These are phyloP conservation scores for Eilema caniola DNA, from an alignment of 2,888 invertebrate species.

Conservation along the genomic window DNA sequence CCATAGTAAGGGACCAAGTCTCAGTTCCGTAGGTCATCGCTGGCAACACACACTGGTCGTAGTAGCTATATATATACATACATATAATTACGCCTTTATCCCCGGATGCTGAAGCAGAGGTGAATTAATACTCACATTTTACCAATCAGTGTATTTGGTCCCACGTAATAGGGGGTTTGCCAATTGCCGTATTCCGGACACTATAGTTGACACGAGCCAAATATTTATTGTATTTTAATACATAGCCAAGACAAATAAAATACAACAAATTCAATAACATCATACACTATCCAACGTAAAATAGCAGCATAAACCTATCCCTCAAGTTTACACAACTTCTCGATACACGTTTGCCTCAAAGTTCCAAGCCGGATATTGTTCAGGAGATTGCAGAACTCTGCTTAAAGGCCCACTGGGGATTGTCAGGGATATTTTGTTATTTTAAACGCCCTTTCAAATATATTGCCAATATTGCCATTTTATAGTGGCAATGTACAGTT, in stretches of 20 bases:
- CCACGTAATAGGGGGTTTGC: too few species aligned
- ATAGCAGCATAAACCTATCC: conserved; percentile 10
- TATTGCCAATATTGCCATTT: conserved; percentile 50
- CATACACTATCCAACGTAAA: background rate
- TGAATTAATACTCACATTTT: too few species aligned
- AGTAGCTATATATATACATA: too few species aligned
- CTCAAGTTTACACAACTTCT: conserved; percentile 34
- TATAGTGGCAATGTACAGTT: conserved; percentile 45
- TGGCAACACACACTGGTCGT: too few species aligned
- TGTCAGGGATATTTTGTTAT: conserved; percentile 47
- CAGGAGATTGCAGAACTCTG: conserved; percentile 61
- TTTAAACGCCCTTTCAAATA: conserved; percentile 47
- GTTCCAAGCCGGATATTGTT: conserved; percentile 61
- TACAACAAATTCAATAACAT: conserved; percentile 6
- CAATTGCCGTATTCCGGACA: too few species aligned
- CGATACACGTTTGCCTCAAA: conserved; percentile 44
- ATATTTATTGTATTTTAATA: too few species aligned
- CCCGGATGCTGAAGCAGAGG: too few species aligned
- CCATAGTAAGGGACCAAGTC: too few species aligned
- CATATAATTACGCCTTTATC: too few species aligned
- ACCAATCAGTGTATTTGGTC: too few species aligned
- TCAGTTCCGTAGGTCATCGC: too few species aligned
- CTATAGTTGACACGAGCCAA: too few species aligned
- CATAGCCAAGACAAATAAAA: background rate
- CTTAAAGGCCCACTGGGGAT: conserved; percentile 45